Percentiles rank a stretch among this genome's conserved stretches.
phyloP scores from a whole-genome alignment of 2,113 vertebrate genomes.

The Hypocryptadius cinnamomeus region DNA sequence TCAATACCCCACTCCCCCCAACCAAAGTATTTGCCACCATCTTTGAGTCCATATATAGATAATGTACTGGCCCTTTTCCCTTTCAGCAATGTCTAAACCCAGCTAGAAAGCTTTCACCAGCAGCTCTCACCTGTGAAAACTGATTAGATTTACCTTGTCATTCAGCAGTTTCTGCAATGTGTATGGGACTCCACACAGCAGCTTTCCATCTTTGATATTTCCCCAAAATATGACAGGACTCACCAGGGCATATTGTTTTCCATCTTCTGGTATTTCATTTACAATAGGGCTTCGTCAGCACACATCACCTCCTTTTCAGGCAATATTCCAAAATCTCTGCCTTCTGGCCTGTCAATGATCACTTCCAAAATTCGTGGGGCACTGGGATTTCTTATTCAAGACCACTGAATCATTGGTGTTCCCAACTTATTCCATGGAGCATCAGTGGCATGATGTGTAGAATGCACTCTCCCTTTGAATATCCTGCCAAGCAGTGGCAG shows the following conservation, averaged over 20 bases:
- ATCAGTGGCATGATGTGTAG: not conserved
- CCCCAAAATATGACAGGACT: not conserved
- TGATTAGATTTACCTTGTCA: not conserved
- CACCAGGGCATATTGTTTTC: not conserved
- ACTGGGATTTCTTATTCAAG: not conserved
- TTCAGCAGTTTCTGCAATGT: not conserved
- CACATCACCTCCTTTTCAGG: not conserved
- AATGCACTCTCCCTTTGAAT: not conserved
- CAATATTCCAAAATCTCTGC: not conserved
- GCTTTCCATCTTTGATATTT: not conserved
- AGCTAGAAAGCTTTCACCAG: not conserved
- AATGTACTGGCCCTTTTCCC: not conserved
- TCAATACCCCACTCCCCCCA: no score
- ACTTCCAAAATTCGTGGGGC: not conserved
- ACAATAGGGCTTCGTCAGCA: not conserved
- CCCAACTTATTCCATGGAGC: not conserved
- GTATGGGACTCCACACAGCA: not conserved
- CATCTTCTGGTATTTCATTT: not conserved
- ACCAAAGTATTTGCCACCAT: not conserved
- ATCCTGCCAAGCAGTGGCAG: not conserved
- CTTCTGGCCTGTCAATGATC: not conserved
- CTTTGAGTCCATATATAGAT: not conserved
- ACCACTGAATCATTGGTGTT: fast-evolving
- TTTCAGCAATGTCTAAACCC: not conserved
- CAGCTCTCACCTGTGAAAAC: not conserved